Conservation (phyloP, 2,888 invertebrate genomes). For the Oeneis ivallda region DNA sequence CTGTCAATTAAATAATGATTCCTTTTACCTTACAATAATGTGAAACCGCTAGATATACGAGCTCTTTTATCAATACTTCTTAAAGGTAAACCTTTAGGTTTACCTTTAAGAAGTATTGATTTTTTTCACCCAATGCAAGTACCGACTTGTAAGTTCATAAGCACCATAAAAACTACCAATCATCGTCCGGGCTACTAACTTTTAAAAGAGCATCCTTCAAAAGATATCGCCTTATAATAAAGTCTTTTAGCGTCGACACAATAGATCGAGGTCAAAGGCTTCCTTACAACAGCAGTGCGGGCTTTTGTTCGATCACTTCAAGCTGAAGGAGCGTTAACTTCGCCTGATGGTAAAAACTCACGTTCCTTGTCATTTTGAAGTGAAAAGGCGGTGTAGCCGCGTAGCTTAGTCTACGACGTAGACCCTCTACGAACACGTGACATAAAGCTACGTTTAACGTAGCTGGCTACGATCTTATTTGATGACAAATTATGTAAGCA, state of each 20-base stretch:
- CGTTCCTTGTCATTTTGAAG: slow-evolving; percentile 36
- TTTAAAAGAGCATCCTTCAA: slow-evolving; percentile 36
- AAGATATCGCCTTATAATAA: slow-evolving; percentile 41
- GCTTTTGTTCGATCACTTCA: slow-evolving; percentile 46
- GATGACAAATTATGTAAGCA: not conserved
- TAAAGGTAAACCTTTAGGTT: too few relatives aligned
- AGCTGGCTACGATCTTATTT: not conserved
- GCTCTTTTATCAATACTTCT: too few relatives aligned
- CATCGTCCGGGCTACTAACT: slow-evolving; percentile 29
- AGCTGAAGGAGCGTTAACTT: slow-evolving; percentile 45
- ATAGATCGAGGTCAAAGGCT: slow-evolving; percentile 49
- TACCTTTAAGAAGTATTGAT: too few relatives aligned
- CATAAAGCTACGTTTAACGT: not conserved
- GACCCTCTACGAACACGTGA: slow-evolving; percentile 12
- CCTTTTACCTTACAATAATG: too few relatives aligned
- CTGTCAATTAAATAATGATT: too few relatives aligned
- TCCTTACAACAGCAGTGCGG: slow-evolving; percentile 47
- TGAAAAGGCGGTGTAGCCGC: slow-evolving; percentile 27
- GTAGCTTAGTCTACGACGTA: slow-evolving; percentile 27
- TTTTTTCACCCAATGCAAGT: not conserved
- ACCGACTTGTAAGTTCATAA: not conserved
- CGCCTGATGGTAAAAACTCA: slow-evolving; percentile 43
- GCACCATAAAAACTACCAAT: slow-evolving; percentile 28
- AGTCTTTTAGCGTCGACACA: slow-evolving; percentile 43
- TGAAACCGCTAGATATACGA: not conserved